phyloP scores from a whole-genome alignment of 92 coral and sea anemone species.

The Palythoa grandiflora region DNA sequence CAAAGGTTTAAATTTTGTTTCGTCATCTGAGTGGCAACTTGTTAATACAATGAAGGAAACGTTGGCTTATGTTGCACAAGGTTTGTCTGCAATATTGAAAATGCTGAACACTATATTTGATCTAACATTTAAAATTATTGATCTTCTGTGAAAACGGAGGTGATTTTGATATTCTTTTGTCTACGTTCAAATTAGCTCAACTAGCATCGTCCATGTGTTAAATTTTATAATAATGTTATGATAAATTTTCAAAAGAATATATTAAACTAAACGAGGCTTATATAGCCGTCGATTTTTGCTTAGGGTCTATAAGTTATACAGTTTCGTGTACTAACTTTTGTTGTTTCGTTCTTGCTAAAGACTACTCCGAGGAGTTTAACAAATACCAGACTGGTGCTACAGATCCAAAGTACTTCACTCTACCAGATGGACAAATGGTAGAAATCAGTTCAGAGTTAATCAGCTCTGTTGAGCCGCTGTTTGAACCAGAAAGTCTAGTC shows the following conservation, averaged over 20 bases:
- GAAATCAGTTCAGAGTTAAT: constrained; percentile 85
- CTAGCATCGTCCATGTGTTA: too few species aligned
- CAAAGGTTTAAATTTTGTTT: constrained; percentile 85
- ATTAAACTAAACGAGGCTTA: too few species aligned
- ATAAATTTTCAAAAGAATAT: too few species aligned
- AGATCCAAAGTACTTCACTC: constrained; percentile 79
- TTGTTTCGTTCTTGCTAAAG: constrained; percentile 50
- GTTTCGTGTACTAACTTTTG: background rate
- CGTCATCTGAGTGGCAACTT: constrained; percentile 98
- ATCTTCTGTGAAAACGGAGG: too few species aligned
- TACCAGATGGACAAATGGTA: constrained; percentile 96
- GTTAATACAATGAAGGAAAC: constrained; percentile 93
- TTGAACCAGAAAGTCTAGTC: constrained; percentile 79
- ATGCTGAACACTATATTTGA: background rate
- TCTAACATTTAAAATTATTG: background rate
- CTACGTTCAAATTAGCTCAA: too few species aligned
- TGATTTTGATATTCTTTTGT: too few species aligned
- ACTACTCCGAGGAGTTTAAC: constrained; percentile 75
- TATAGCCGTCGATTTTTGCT: too few species aligned
- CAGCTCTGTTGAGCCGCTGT: constrained; percentile 85
- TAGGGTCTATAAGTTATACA: too few species aligned
- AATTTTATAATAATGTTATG: too few species aligned
- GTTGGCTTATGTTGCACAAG: constrained; percentile 89
- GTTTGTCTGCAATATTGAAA: constrained; percentile 35
- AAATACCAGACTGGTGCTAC: constrained; percentile 80